Evolutionary conservation across 2,888 invertebrate species (phyloP), one percentile per base, ranked within the genome.

Genomic region (Drosophila neotestacea): DNA sequence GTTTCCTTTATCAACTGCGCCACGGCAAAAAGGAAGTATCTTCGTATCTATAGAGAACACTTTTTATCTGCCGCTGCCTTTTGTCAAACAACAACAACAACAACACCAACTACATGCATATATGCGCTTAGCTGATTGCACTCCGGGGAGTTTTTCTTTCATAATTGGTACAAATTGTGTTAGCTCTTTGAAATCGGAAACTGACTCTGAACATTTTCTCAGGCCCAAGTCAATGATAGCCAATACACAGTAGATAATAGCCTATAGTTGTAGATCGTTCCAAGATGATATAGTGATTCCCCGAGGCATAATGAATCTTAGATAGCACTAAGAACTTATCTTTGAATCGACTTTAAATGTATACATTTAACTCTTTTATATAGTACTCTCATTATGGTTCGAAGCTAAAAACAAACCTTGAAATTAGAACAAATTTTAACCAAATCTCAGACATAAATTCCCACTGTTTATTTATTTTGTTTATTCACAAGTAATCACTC

Each of bases 141-240:
- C 84, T 78, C 88, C 70, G 30, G 88, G 84, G 84, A 84, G 75
- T 69, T 72, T 77, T 66, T 56, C 62, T 52, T 44, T 66, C 62
- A 71, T 76, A 85, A 84, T 88, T 87, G 85, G 67, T 69, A 74
- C 85, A 87, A 77, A 79, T 82, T 83, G 69, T 41, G 54, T 62
- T 68, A 59, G 54, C 46, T 74, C 73, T 60, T 51, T 41, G n/a
- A 48, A 55, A 48, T 36, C 42, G 38, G n/a, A 52, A 59, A 54
- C 28, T 42, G 47, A 42, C 60, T 48, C 39, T 32, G n/a, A 65
- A 50, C 11, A 62, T 65, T 58, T 78, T 87, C 85, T 56, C 79
- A 84, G 50, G 58, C 58, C 7, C 34, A 42, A 51, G 27, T 42
- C 59, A 42, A n/a, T 46, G 54, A 55, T 28, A 50, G 27, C 58